These are phyloP conservation scores for Hypercompe scribonia DNA, from an alignment of 2,888 invertebrate genomes.

Conservation along the genomic window DNA sequence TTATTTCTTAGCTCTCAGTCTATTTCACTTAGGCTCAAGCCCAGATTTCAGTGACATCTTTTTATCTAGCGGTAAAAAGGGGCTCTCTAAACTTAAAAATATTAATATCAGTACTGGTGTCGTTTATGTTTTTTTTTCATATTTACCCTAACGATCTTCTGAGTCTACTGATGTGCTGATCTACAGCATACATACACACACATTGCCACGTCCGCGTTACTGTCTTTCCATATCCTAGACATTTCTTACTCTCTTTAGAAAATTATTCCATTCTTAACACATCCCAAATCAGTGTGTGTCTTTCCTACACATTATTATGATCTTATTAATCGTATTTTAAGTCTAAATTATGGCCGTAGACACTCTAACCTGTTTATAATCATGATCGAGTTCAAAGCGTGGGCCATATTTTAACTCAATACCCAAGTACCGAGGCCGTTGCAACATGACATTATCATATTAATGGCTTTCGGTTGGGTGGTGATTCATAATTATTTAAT, in stretches of 20 bases:
- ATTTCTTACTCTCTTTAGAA: background rate
- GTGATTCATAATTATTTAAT: conserved; percentile 15
- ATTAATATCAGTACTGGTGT: too few species aligned
- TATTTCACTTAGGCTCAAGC: background rate
- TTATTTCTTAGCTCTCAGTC: background rate
- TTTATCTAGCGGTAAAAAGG: background rate
- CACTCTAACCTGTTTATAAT: conserved; percentile 12
- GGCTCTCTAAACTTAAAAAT: background rate
- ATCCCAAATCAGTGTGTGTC: background rate
- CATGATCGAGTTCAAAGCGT: conserved; percentile 33
- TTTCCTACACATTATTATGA: background rate
- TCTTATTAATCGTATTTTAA: conserved; percentile 1
- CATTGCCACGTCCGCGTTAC: too few species aligned
- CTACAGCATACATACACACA: too few species aligned
- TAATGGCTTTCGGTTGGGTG: conserved; percentile 21
- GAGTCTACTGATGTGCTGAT: too few species aligned
- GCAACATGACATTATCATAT: conserved; percentile 47
- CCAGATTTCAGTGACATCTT: background rate
- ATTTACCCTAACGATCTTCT: too few species aligned
- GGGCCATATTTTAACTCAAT: conserved; percentile 25
- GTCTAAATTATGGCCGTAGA: conserved; percentile 13
- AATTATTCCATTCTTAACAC: background rate
- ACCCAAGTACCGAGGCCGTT: conserved; percentile 21
- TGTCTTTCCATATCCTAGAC: too few species aligned
- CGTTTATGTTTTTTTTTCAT: too few species aligned